Base-by-base conservation (phyloP, 2,113 vertebrate genomes). In the Oreochromis aureus region DNA sequence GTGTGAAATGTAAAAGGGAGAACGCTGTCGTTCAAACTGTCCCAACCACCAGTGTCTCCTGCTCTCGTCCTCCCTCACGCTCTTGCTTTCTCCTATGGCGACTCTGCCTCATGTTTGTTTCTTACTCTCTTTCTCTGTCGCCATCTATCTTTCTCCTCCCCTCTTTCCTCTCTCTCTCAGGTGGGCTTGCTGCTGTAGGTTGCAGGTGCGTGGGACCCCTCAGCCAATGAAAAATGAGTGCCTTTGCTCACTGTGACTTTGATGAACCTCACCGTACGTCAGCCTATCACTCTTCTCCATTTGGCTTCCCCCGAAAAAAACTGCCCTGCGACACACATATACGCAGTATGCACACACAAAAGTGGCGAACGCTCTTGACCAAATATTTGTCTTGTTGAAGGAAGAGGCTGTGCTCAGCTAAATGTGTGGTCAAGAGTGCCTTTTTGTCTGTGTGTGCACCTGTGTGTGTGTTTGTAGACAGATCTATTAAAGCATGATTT, bases 1-100 rank as follows among this genome's bases (percentile, higher is more conserved):
- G 97, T 98, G 98, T 99, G 98, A 99, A 99, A 99, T 99, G 98
- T 98, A 98, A 98, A 98, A 99, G 98, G 97, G 97, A 97, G 97
- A 95, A 96, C 94, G 95, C 96, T 98, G 98, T 98, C 97, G 89
- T 97, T 98, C 98, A 98, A 97, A 98, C 97, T 98, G 97, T 98
- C 97, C 96, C 94, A 96, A 95, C 78, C 83, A 94, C 90, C 86
- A 90, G 76, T 90, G 87, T 94, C 90, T 89, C 80, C 86, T 80
- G 55, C 53, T 61, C 19, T 59, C 76, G 79, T 80, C 46, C 89
- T 63, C 73, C 58, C 82, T 71, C 63, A 11, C 10, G 48, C 81
- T 86, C 73, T 27, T n/a, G 19, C 46, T 91, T 89, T 94, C 84
- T 84, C 79, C 84, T 54, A 48, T 78, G 79, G 83, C 84, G 19